Percentiles rank a stretch among this genome's conserved stretches.
Evolutionary conservation across 2,113 vertebrate species (phyloP).

Genomic region (Sylvia atricapilla): DNA sequence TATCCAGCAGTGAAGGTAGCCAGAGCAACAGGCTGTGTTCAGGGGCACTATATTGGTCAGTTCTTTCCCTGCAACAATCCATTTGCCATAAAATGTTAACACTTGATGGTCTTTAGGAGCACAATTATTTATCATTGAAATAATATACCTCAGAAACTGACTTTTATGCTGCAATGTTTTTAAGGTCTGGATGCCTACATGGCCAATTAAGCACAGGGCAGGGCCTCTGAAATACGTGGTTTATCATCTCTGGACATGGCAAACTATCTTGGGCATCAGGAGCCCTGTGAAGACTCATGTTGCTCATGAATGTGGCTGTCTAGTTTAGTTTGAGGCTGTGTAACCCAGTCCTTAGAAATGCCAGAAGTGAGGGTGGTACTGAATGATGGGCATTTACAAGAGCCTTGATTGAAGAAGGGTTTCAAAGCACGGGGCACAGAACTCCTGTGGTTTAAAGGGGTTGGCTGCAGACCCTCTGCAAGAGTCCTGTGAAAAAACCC

Average conservation of each 20-base stretch:
- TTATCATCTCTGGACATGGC: not conserved
- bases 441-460: not conserved
- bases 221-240: not conserved
- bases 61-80: not conserved
- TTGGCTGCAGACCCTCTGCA: not conserved
- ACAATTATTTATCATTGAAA: not conserved
- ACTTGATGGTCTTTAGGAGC: not conserved
- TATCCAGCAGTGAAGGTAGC: not conserved
- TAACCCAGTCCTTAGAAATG: not conserved
- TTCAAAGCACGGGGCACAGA: not conserved
- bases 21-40: not conserved
- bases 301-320: not conserved
- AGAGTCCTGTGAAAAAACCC: not conserved
- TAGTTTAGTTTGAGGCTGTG: not conserved
- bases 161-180: not conserved
- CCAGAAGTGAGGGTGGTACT: not conserved
- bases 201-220: not conserved
- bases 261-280: not conserved
- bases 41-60: not conserved
- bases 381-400: not conserved
- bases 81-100: not conserved
- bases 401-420: not conserved
- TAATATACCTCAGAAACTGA: not conserved
- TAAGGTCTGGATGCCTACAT: not conserved
- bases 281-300: fast-evolving